Evolutionary conservation across 2,888 invertebrate species (phyloP).

Genomic region (Beris chalybata): DNA sequence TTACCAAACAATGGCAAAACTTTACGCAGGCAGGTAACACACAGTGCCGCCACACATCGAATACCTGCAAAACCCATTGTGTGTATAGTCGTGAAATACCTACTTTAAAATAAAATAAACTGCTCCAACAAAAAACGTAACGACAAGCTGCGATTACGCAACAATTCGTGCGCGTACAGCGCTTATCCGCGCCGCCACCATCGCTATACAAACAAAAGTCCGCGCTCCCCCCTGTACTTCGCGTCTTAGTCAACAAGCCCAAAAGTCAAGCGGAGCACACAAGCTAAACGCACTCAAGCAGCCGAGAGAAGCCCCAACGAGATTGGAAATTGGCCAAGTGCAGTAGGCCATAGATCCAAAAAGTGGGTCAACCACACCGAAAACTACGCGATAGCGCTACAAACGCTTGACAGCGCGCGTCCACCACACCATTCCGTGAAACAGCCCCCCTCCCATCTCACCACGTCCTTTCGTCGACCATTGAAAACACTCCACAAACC

Average conservation of each 20-base stretch:
- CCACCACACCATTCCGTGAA: neutral
- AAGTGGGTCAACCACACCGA: slow-evolving; percentile 43
- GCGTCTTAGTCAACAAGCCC: neutral
- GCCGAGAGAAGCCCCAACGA: slow-evolving; percentile 41
- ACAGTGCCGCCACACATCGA: no score
- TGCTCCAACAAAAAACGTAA: slow-evolving; percentile 8
- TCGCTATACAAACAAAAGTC: slow-evolving; percentile 9
- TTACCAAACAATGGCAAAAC: no score
- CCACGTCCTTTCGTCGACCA: neutral
- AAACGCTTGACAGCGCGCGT: neutral
- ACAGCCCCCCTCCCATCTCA: neutral
- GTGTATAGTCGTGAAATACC: neutral
- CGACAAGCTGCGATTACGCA: slow-evolving; percentile 25
- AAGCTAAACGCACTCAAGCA: slow-evolving; percentile 3
- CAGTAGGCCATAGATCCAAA: slow-evolving; percentile 55
- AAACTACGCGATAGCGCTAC: slow-evolving; percentile 10
- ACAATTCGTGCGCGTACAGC: slow-evolving; percentile 21
- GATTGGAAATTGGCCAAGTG: slow-evolving; percentile 58
- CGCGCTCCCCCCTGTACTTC: neutral
- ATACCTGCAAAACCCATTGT: neutral
- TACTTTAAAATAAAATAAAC: slow-evolving; percentile 15
- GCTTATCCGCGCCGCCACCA: slow-evolving; percentile 20
- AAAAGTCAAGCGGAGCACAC: slow-evolving; percentile 8
- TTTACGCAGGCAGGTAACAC: no score
- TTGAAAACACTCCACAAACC: neutral